These are phyloP conservation scores for Mesocentrotus franciscanus DNA, from an alignment of 53 echinoderm and acorn worm genomes.

Conservation along the genomic window DNA sequence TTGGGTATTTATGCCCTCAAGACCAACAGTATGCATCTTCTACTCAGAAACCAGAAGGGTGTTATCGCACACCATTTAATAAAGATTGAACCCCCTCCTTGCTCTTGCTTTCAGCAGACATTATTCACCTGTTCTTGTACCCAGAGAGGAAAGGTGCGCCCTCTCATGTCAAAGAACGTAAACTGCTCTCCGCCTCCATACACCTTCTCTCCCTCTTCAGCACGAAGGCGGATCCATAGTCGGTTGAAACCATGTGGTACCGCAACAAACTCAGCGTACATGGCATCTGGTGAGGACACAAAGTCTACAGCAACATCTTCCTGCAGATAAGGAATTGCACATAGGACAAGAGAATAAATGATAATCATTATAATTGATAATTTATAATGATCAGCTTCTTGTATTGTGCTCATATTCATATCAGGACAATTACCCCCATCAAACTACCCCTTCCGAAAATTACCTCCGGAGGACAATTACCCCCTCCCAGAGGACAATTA, in stretches of 20 bases:
- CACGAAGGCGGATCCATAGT: constrained; percentile 83
- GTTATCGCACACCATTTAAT: not conserved
- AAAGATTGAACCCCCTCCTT: not conserved
- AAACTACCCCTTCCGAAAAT: no score
- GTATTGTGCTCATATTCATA: not conserved
- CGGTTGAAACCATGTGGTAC: constrained; percentile 69
- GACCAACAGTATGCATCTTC: no score
- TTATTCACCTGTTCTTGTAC: constrained; percentile 85
- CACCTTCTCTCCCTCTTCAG: constrained; percentile 84
- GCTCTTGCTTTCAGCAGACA: not conserved
- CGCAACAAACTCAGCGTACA: constrained; percentile 72
- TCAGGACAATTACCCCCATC: no score
- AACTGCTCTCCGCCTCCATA: constrained; percentile 97
- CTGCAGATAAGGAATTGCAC: not conserved
- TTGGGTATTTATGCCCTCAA: no score
- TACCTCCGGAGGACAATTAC: no score
- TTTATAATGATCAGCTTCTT: not conserved
- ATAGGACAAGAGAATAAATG: not conserved
- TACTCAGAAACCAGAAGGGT: not conserved
- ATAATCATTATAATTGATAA: not conserved
- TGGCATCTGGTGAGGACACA: not conserved
- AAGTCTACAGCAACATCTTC: constrained; percentile 29
- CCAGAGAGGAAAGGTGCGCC: constrained; percentile 88
- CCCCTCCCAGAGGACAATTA: no score
- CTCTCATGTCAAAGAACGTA: constrained; percentile 88